Conservation (phyloP, 2,113 vertebrate species). For the Alectura lathami region DNA sequence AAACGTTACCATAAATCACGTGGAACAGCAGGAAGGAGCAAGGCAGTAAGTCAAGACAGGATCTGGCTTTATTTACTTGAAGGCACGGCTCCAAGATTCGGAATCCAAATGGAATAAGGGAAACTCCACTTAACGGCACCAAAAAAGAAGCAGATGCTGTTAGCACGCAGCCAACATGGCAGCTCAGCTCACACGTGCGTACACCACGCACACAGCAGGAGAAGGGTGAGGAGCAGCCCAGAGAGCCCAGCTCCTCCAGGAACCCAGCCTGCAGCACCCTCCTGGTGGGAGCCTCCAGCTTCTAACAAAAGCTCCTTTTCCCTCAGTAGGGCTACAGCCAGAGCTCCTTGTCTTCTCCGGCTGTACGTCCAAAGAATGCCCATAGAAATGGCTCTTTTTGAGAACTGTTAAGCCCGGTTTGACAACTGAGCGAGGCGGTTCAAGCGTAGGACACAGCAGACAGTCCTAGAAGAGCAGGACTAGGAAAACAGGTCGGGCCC, state of each 20-base stretch:
- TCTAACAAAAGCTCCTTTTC: not conserved
- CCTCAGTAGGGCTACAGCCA: not conserved
- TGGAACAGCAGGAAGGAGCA: not conserved
- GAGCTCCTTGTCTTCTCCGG: not conserved
- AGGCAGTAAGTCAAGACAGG: not conserved
- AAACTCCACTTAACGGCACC: not conserved
- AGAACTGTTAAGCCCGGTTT: not conserved
- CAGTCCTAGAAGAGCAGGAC: rapidly evolving
- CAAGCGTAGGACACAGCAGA: not conserved
- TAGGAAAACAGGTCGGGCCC: not conserved
- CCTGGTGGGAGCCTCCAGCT: not conserved
- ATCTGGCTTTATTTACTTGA: not conserved
- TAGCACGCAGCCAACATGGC: not conserved
- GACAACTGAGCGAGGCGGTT: not conserved
- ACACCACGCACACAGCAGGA: not conserved
- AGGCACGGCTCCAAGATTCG: not conserved
- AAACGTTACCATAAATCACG: not conserved
- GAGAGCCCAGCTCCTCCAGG: not conserved
- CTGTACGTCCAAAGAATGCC: not conserved
- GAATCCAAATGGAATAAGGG: not conserved
- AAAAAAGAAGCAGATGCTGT: not conserved
- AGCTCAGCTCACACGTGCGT: not conserved
- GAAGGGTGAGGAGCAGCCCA: not conserved
- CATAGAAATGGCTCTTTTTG: rapidly evolving
- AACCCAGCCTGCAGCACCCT: not conserved